Evolutionary conservation across 2,113 vertebrate genomes (phyloP).

Genomic region (Myotis davidii): DNA sequence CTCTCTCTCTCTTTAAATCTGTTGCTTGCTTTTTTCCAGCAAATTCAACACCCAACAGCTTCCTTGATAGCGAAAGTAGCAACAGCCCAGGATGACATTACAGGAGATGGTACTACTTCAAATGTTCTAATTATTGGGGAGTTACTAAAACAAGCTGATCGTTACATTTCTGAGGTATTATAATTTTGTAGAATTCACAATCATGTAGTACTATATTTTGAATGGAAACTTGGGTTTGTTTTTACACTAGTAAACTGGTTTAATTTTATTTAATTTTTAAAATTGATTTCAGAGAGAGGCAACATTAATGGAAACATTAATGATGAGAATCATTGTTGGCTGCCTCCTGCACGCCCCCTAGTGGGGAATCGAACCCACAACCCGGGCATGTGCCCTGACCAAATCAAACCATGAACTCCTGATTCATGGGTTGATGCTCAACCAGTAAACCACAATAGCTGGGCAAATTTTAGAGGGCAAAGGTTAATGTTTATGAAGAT

Average conservation of each 20-base stretch:
- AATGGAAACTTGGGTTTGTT: background rate
- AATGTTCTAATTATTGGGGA: slow-evolving; percentile 98
- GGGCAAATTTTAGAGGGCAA: background rate
- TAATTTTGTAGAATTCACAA: slow-evolving; percentile 13
- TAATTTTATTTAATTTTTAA: background rate
- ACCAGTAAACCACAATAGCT: too few relatives aligned
- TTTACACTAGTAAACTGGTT: slow-evolving; percentile 2
- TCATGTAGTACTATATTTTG: slow-evolving; percentile 14
- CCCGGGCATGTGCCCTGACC: too few relatives aligned
- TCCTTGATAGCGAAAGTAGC: slow-evolving; percentile 98
- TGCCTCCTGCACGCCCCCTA: too few relatives aligned
- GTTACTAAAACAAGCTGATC: slow-evolving; percentile 96
- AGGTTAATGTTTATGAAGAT: slow-evolving; percentile 57
- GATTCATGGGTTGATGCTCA: too few relatives aligned
- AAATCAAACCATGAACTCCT: too few relatives aligned
- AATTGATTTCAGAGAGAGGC: too few relatives aligned
- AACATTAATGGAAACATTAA: too few relatives aligned
- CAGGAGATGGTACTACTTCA: slow-evolving; percentile 98
- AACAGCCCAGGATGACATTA: slow-evolving; percentile 97
- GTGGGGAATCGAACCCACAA: too few relatives aligned
- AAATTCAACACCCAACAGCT: slow-evolving; percentile 99
- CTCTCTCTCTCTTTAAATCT: slow-evolving; percentile 35
- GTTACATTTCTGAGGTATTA: slow-evolving; percentile 95
- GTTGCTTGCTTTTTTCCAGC: slow-evolving; percentile 84
- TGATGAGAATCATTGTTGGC: too few relatives aligned